phyloP scores from a whole-genome alignment of 2,797 vertebrate genomes.

The Girardinus metallicus region DNA sequence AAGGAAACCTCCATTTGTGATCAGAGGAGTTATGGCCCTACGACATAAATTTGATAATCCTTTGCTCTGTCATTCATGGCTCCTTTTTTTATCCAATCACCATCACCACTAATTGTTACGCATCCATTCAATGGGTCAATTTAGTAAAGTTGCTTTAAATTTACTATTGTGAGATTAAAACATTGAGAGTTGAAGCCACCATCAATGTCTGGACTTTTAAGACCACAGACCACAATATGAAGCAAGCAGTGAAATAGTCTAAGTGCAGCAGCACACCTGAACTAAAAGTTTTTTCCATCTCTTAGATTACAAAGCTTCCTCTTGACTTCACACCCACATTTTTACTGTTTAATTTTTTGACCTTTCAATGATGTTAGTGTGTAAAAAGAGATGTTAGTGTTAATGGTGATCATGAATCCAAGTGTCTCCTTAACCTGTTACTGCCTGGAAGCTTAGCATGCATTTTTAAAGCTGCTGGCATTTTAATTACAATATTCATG shows the following conservation, averaged over 20 bases:
- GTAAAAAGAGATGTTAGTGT: neutral
- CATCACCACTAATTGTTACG: too few relatives aligned
- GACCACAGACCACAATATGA: neutral
- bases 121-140: too few relatives aligned
- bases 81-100: too few relatives aligned
- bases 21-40: neutral
- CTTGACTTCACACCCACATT: neutral
- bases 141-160: too few relatives aligned
- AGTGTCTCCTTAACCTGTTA: neutral
- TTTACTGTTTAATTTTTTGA: neutral
- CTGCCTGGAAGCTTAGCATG: neutral
- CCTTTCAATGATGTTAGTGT: neutral
- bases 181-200: too few relatives aligned
- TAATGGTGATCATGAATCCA: neutral
- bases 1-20: neutral
- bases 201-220: too few relatives aligned
- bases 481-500: neutral
- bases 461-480: slow-evolving; percentile 9
- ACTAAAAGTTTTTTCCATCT: neutral
- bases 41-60: too few relatives aligned
- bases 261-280: neutral
- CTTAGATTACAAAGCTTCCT: neutral
- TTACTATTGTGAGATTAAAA: too few relatives aligned
- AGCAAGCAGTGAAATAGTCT: neutral
- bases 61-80: too few relatives aligned